phyloP scores from a whole-genome alignment of 2,113 vertebrate species.

The Thunnus maccoyii region DNA sequence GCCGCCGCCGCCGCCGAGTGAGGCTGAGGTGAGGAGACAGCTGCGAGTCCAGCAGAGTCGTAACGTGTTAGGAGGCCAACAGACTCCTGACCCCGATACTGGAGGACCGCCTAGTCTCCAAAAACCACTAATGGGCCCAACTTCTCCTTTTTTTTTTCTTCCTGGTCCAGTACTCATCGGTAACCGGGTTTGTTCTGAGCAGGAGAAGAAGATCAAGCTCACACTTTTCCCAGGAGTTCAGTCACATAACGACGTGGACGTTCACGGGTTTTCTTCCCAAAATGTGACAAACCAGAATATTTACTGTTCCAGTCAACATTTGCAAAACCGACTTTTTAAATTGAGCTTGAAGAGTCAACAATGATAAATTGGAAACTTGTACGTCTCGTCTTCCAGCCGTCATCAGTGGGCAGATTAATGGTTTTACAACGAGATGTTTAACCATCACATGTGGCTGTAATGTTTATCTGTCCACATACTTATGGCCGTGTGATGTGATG shows the following conservation, averaged over 20 bases:
- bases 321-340: too few relatives aligned
- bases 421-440: too few relatives aligned
- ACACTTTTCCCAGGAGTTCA: slow-evolving; percentile 10
- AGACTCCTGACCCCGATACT: slow-evolving; percentile 48
- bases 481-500: too few relatives aligned
- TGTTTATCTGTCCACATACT: too few relatives aligned
- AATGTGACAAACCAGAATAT: too few relatives aligned
- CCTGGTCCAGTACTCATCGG: slow-evolving; percentile 45
- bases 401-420: too few relatives aligned
- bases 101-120: slow-evolving; percentile 34
- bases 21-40: slow-evolving; percentile 61
- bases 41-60: slow-evolving; percentile 21
- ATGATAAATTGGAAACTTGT: too few relatives aligned
- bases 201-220: slow-evolving; percentile 9
- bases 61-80: slow-evolving; percentile 48
- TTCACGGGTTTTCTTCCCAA: not conserved
- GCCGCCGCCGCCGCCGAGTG: slow-evolving; percentile 27
- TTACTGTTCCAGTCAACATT: too few relatives aligned
- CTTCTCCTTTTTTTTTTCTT: slow-evolving; percentile 9
- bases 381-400: too few relatives aligned
- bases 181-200: slow-evolving; percentile 29
- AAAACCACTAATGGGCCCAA: slow-evolving; percentile 30
- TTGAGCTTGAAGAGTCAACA: too few relatives aligned
- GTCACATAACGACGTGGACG: not conserved
- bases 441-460: too few relatives aligned